Base-by-base conservation (phyloP, 1,140 invertebrate species). In the Diachasmimorpha longicaudata region DNA sequence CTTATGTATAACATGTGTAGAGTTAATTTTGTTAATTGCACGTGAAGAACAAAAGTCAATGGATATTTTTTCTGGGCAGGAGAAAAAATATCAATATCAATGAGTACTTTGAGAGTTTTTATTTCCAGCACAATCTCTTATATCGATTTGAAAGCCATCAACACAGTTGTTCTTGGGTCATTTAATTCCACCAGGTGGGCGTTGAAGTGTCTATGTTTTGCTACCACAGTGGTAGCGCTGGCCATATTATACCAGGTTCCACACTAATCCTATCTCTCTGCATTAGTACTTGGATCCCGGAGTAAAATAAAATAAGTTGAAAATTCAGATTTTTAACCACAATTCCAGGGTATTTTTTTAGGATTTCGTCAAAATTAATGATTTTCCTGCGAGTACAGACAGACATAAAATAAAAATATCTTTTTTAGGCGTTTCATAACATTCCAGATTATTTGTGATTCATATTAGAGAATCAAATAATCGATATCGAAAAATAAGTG, bases 201-300 rank as follows among this genome's bases (percentile, higher is more conserved):
- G 75, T 71, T 31, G 25, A 46, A 72, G 63, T 76, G 46, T 76
- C 42, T 72, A 67, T 76, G 58, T 63, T 63, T 63, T 63, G 58
- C 58, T 63, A 63, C 58, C 58, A 63, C 58, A 25, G 48, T 55
- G 23, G 58, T 25, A 13, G 58, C 58, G 10, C 52, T n/a, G 63
- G 42, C 72, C 58, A 66, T n/a, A n/a, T n/a, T 14, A 74, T 63
- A 31, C 58, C 58, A 8, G 19, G 58, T 63, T 63, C 21, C 58
- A 11, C 23, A 10, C 58, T 25, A 4, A 63, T 63, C 58, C 19
- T 63, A 25, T 23, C 58, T 63, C 23, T 31, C 23, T 23, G 23
- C 58, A 63, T 63, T 63, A 63, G 23, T 63, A 31, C 19, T 63
- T 13, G 19, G 9, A 63, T 63, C 23, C 14, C 58, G 9, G 13